Percentiles rank a stretch among this genome's conserved stretches.
Evolutionary conservation across 2,888 invertebrate genomes (phyloP).

Genomic region (Charanyca ferruginea): DNA sequence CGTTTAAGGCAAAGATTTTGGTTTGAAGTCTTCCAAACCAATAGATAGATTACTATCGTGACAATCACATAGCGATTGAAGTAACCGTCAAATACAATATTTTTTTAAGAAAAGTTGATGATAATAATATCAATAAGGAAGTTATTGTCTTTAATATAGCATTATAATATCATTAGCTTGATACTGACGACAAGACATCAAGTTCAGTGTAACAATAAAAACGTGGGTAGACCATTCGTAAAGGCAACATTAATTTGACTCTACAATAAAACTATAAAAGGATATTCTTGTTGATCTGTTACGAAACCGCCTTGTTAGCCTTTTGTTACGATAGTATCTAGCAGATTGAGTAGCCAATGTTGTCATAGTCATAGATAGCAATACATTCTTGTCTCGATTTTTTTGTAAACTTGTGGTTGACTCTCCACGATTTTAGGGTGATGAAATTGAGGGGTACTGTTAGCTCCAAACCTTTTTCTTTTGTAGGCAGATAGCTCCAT

Average conservation of each 20-base stretch:
- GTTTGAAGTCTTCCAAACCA: slow-evolving; percentile 5
- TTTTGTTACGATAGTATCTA: slow-evolving; percentile 48
- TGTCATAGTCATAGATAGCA: slow-evolving; percentile 17
- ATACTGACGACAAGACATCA: slow-evolving; percentile 47
- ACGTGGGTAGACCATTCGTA: slow-evolving; percentile 72
- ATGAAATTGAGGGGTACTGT: neutral
- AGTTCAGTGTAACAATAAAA: slow-evolving; percentile 61
- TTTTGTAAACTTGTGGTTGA: slow-evolving; percentile 7
- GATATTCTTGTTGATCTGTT: slow-evolving; percentile 55
- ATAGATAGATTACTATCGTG: too few species aligned
- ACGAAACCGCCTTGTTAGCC: slow-evolving; percentile 49
- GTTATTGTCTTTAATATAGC: slow-evolving; percentile 11
- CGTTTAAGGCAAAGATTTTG: neutral
- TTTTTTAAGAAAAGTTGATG: slow-evolving; percentile 16
- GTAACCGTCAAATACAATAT: slow-evolving; percentile 17
- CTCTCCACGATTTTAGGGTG: neutral
- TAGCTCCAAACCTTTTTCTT: neutral
- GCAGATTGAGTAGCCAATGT: slow-evolving; percentile 34
- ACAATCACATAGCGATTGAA: slow-evolving; percentile 23
- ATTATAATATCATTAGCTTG: slow-evolving; percentile 45
- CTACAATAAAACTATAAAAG: slow-evolving; percentile 61
- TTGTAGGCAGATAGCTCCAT: too few species aligned
- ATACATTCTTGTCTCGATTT: slow-evolving; percentile 23
- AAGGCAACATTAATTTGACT: slow-evolving; percentile 71
- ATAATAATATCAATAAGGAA: slow-evolving; percentile 42